These are phyloP conservation scores for Agonum fuliginosum DNA, from an alignment of 2,888 invertebrate species.

Conservation along the genomic window DNA sequence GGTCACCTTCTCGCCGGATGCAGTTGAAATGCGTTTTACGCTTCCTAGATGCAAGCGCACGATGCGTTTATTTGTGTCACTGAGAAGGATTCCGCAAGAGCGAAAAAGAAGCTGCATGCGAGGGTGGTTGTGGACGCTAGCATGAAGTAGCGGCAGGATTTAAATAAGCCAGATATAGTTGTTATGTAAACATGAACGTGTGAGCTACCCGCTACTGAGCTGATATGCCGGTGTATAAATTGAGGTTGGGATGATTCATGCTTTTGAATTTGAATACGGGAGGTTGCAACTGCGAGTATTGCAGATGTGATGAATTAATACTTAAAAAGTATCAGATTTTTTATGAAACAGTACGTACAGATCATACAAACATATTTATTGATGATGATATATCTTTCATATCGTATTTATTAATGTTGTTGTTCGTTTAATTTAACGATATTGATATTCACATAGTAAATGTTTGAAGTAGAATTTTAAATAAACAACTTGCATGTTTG, in stretches of 20 bases:
- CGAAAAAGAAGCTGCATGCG: too few species aligned
- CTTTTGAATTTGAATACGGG: slow-evolving; percentile 40
- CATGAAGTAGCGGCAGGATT: neutral
- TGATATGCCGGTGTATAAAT: slow-evolving; percentile 43
- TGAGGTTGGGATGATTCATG: slow-evolving; percentile 41
- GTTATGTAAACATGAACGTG: slow-evolving; percentile 49
- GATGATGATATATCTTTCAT: too few species aligned
- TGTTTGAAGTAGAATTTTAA: too few species aligned
- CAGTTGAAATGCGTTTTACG: slow-evolving; percentile 27
- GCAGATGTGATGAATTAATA: too few species aligned
- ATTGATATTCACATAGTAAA: too few species aligned
- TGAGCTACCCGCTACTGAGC: slow-evolving; percentile 23
- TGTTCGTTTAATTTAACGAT: too few species aligned
- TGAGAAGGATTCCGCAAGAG: slow-evolving; percentile 1
- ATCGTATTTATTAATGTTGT: too few species aligned
- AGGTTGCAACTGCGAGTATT: slow-evolving; percentile 1
- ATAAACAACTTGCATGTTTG: too few species aligned
- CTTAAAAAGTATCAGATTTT: too few species aligned
- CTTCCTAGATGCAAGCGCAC: slow-evolving; percentile 45
- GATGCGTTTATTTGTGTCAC: slow-evolving; percentile 22
- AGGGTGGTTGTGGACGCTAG: neutral
- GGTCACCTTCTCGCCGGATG: slow-evolving; percentile 28
- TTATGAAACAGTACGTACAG: too few species aligned
- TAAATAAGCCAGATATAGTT: slow-evolving; percentile 9
- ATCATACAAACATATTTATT: too few species aligned